Conservation (phyloP, 2,888 invertebrate genomes). For the Lydus trimaculatus region DNA sequence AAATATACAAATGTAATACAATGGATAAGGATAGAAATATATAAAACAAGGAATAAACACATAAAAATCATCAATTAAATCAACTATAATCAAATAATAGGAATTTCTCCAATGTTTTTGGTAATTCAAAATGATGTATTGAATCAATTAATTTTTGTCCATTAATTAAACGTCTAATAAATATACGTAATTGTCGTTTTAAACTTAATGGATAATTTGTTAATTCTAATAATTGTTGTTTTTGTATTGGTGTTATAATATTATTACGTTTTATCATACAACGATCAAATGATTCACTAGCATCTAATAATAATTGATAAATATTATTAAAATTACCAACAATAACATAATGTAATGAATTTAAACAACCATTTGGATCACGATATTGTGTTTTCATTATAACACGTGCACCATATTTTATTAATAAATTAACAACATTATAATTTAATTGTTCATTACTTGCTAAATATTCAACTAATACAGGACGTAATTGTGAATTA, state of each 20-base stretch:
- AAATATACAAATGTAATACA: constrained; percentile 10
- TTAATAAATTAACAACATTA: constrained; percentile 71
- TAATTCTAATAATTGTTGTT: constrained; percentile 69
- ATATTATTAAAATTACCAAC: constrained; percentile 68
- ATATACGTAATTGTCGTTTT: constrained; percentile 64
- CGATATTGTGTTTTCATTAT: constrained; percentile 85
- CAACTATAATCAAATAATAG: constrained; percentile 73
- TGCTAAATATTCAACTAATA: constrained; percentile 83
- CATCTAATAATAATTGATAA: constrained; percentile 73
- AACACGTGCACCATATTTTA: constrained; percentile 81
- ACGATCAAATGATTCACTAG: constrained; percentile 79
- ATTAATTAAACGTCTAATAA: constrained; percentile 60
- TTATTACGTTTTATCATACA: constrained; percentile 81
- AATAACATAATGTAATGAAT: constrained; percentile 75
- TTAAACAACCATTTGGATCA: constrained; percentile 83
- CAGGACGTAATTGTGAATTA: constrained; percentile 71
- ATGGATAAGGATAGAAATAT: constrained; percentile 2
- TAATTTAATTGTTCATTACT: constrained; percentile 74
- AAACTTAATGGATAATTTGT: constrained; percentile 74
- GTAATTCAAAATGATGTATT: constrained; percentile 69
- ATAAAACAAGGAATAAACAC: neutral
- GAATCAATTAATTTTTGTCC: constrained; percentile 66
- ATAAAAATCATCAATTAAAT: constrained; percentile 20
- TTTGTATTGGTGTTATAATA: constrained; percentile 70
- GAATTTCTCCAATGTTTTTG: constrained; percentile 71